Evolutionary conservation across 2,797 vertebrate genomes (phyloP).

Genomic region (Sebastes trivittatus): DNA sequence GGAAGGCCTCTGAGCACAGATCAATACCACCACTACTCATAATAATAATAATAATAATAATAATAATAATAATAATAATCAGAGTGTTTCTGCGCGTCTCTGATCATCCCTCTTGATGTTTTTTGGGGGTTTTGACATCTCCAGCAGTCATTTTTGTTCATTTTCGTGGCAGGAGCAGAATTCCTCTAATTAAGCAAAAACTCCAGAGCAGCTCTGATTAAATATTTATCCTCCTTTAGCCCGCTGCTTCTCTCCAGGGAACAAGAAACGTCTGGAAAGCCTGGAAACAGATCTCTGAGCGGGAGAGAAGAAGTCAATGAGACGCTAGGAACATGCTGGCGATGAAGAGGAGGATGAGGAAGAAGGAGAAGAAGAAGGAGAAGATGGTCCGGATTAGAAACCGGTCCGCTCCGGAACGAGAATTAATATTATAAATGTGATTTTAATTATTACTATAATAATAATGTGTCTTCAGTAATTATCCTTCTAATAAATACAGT

Average conservation of each 20-base stretch:
- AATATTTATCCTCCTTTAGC: conserved; percentile 80
- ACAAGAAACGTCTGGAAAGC: conserved; percentile 55
- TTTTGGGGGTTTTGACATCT: conserved; percentile 28
- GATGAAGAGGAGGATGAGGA: conserved; percentile 35
- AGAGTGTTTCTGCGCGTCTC: not conserved
- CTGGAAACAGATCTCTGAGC: conserved; percentile 47
- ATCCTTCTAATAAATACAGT: not conserved
- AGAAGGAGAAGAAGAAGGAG: conserved; percentile 16
- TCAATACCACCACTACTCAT: not conserved
- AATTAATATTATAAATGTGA: not conserved
- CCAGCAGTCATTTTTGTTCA: conserved; percentile 30
- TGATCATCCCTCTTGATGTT: conserved; percentile 6
- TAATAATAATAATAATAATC: too few relatives aligned
- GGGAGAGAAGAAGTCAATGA: conserved; percentile 52
- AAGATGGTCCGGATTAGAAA: conserved; percentile 10
- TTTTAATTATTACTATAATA: not conserved
- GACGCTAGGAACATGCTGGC: conserved; percentile 44
- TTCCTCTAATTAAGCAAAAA: conserved; percentile 76
- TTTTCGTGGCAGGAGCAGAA: conserved; percentile 51
- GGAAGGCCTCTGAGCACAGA: not conserved
- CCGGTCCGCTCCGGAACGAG: not conserved
- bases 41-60: not conserved
- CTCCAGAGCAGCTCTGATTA: conserved; percentile 72
- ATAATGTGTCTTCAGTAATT: not conserved
- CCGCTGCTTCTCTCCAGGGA: conserved; percentile 61